A percentile compares a stretch with the other conserved stretches of the same genome.
Evolutionary conservation across 2,113 vertebrate species (phyloP).

Genomic region (Craseonycteris thonglongyai): DNA sequence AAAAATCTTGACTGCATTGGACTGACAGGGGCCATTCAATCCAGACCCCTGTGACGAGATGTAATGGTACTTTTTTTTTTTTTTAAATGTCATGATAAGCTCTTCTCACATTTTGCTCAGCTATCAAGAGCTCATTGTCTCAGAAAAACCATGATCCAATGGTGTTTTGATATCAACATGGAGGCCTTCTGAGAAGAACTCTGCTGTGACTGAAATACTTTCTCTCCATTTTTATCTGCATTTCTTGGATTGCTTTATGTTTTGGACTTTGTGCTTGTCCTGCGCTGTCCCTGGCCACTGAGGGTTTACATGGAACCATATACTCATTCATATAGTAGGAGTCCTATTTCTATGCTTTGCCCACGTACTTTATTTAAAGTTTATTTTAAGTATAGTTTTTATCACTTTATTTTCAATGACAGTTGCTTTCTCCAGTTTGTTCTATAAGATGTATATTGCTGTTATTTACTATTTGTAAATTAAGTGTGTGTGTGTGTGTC

Average conservation of each 20-base stretch:
- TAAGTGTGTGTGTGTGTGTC: neutral
- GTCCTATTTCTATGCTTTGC: neutral
- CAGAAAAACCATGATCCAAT: neutral
- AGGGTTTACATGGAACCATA: neutral
- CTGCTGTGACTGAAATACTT: neutral
- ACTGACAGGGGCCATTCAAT: neutral
- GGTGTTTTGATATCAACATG: neutral
- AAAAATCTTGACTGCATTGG: neutral
- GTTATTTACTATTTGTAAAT: neutral
- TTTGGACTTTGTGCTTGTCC: neutral
- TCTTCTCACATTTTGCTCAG: neutral
- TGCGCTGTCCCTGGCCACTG: neutral
- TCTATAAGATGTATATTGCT: neutral
- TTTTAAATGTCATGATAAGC: neutral
- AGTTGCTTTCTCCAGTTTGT: neutral
- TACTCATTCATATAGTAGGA: neutral
- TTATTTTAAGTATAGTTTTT: neutral
- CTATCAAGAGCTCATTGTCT: neutral
- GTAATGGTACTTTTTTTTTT: neutral
- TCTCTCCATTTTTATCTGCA: neutral
- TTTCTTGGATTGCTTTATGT: neutral
- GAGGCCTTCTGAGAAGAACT: neutral
- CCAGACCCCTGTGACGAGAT: neutral
- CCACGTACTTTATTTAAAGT: neutral
- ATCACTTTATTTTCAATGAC: neutral